These are phyloP conservation scores for Pilophorus perplexus DNA, from an alignment of 2,888 invertebrate species.

Conservation along the genomic window DNA sequence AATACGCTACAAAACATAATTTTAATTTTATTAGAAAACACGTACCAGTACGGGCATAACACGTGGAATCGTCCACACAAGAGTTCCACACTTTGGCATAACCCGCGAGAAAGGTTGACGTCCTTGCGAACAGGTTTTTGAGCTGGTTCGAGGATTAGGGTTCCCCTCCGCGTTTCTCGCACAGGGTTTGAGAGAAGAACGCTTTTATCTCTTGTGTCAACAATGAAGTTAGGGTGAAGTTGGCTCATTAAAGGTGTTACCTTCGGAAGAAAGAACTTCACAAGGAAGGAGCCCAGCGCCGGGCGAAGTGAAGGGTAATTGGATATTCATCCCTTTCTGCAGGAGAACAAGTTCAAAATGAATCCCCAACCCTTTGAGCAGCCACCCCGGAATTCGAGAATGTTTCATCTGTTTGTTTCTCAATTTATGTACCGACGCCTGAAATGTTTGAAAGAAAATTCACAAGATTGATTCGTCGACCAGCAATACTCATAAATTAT, in stretches of 20 bases:
- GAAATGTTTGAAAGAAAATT: too few species aligned
- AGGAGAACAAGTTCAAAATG: constrained; percentile 24
- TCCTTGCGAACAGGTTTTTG: constrained; percentile 34
- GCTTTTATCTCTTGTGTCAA: constrained; percentile 33
- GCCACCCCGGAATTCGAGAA: too few species aligned
- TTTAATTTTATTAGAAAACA: too few species aligned
- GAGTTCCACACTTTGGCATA: too few species aligned
- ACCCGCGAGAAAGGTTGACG: constrained; percentile 39
- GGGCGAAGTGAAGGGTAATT: constrained; percentile 19
- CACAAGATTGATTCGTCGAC: too few species aligned
- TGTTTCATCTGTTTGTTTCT: too few species aligned
- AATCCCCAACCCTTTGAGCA: too few species aligned
- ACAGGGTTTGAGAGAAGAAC: not conserved
- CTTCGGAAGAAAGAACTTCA: constrained; percentile 31
- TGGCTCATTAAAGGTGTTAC: constrained; percentile 40
- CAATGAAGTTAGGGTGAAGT: constrained; percentile 33
- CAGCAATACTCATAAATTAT: too few species aligned
- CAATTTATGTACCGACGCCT: too few species aligned
- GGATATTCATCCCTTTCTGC: constrained; percentile 36
- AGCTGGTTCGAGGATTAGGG: constrained; percentile 29
- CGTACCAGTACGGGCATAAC: too few species aligned
- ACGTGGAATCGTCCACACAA: too few species aligned
- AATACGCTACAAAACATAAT: too few species aligned
- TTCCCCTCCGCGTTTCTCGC: not conserved
- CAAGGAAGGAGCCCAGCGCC: constrained; percentile 17